Conservation (phyloP, 2,888 invertebrate species). For the Polia nebulosa region DNA sequence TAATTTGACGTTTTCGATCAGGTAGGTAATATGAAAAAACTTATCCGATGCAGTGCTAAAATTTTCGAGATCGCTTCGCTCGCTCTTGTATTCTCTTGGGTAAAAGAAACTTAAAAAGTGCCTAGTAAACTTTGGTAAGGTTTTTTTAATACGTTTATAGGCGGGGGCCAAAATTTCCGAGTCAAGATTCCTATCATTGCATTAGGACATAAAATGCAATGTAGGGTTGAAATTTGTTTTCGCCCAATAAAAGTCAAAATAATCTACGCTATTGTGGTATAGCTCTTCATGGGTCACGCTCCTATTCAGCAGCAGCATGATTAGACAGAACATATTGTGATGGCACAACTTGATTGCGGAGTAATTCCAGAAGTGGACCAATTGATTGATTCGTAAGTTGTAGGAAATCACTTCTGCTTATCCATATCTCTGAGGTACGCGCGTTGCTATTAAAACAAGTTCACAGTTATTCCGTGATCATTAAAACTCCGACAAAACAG, state of each 20-base stretch:
- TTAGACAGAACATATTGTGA: background rate
- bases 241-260: background rate
- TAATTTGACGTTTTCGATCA: too few species aligned
- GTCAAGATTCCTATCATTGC: background rate
- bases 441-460: background rate
- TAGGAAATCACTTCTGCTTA: background rate
- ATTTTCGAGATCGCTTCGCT: too few species aligned
- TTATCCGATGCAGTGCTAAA: too few species aligned
- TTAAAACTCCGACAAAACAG: constrained; percentile 28
- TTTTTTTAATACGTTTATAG: too few species aligned
- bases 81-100: too few species aligned
- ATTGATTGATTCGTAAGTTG: constrained; percentile 1
- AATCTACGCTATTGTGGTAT: background rate
- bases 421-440: background rate
- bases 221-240: background rate
- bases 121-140: too few species aligned
- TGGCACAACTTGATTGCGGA: background rate
- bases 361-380: background rate
- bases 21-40: too few species aligned
- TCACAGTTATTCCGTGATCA: constrained; percentile 4
- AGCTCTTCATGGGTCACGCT: background rate
- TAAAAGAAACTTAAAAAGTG: too few species aligned
- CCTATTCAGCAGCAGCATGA: background rate
- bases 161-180: too few species aligned
- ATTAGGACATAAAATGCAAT: background rate